phyloP scores from a whole-genome alignment of 1,140 invertebrate genomes.

The Kradibia gibbosae region DNA sequence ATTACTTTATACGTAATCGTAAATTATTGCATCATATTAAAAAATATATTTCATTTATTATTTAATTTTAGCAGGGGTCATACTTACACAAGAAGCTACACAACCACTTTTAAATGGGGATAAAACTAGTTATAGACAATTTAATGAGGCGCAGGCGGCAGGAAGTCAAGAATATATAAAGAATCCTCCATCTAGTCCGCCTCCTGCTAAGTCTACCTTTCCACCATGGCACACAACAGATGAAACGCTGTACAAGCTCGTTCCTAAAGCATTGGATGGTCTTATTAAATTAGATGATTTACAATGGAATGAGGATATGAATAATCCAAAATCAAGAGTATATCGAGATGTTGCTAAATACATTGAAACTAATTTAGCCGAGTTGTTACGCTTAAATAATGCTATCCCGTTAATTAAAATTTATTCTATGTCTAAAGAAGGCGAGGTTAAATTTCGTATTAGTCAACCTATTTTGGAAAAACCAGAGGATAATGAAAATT shows the following conservation, averaged over 20 bases:
- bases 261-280: conserved; percentile 79
- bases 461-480: conserved; percentile 60
- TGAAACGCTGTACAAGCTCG: conserved; percentile 71
- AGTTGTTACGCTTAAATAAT: conserved; percentile 58
- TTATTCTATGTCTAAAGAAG: conserved; percentile 73
- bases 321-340: conserved; percentile 76
- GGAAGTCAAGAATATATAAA: conserved; percentile 66
- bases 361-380: conserved; percentile 76
- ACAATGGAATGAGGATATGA: conserved; percentile 75
- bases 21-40: background rate
- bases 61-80: conserved; percentile 72
- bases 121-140: conserved; percentile 57
- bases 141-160: conserved; percentile 61
- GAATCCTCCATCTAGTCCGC: conserved; percentile 69
- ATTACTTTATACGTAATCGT: background rate
- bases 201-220: conserved; percentile 69
- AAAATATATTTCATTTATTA: too few species aligned
- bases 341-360: conserved; percentile 75
- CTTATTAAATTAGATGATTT: conserved; percentile 79
- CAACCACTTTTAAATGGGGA: conserved; percentile 65
- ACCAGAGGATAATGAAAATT: conserved; percentile 59
- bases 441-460: conserved; percentile 66
- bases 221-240: conserved; percentile 73
- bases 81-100: conserved; percentile 72
- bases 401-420: conserved; percentile 76